Evolutionary conservation across 2,113 vertebrate genomes (phyloP), one percentile per base, ranked within the genome.

Genomic region (Hepsetus odoe): DNA sequence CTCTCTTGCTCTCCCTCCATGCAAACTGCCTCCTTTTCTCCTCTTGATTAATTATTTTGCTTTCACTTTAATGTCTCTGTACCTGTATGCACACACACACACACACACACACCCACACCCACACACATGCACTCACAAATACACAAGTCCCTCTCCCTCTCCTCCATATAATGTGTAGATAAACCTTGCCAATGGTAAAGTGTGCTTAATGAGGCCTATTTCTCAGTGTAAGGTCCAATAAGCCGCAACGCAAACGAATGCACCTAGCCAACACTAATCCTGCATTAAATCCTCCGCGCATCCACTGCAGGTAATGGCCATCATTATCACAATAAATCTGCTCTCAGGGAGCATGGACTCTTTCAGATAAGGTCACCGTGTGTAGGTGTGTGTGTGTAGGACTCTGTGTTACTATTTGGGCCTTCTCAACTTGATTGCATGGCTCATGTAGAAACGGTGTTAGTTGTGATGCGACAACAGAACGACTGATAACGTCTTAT

Each of bases 271-370:
- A 61, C 65, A 53, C 67, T 85, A 74, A 77, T 75, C 69, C 32
- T 46, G 71, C 69, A 66, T 78, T 74, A 71, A 78, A 72, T 74
- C 73, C 77, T 72, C 53, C 62, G 35, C 62, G 46, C 56, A 68
- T 82, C 51, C 40, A 56, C 55, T 35, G n/a, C 75, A 49, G 68
- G 62, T 82, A 82, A 76, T 85, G 51, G 67, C 35, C 55, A 71
- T 67, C 74, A 87, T 84, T 87, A 73, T 81, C 73, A 76, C 64
- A 35, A 71, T 82, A 79, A 77, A 78, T 80, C 26, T 56, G 67
- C 26, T 71, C 68, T 76, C 73, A n/a, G 10, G 53, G 64, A 66
- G 61, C 30, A 35, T 49, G 68, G 30, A 56, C 70, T 51, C 32
- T 42, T 72, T 65, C 46, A 76, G 59, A 76, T 59, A 72, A 77